Conservation (phyloP, 2,797 vertebrate genomes). For the Thunnus albacares region DNA sequence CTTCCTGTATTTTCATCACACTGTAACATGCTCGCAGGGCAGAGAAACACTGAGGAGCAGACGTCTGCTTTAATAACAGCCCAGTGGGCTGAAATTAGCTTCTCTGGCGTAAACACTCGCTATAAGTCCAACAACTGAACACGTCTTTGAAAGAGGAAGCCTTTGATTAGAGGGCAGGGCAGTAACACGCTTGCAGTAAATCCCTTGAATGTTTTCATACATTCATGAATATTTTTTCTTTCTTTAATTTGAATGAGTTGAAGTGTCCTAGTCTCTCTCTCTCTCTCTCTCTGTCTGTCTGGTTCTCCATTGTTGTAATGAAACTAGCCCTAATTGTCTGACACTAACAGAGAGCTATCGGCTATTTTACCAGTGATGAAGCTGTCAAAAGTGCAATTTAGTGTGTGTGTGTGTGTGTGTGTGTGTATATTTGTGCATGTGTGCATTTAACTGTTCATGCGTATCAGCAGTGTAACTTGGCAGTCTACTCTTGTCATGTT, state of each 20-base stretch:
- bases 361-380: slow-evolving; percentile 6
- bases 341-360: not conserved
- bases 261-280: not conserved
- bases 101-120: slow-evolving; percentile 9
- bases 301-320: not conserved
- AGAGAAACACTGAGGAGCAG: slow-evolving; percentile 12
- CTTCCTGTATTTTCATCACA: not conserved
- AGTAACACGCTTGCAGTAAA: slow-evolving; percentile 10
- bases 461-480: slow-evolving; percentile 11
- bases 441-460: not conserved
- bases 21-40: slow-evolving; percentile 5
- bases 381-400: slow-evolving; percentile 16
- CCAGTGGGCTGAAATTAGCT: slow-evolving; percentile 24
- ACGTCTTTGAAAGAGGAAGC: slow-evolving; percentile 7
- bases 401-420: not conserved
- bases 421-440: not conserved
- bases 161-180: slow-evolving; percentile 17
- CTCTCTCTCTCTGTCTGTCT: not conserved
- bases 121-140: not conserved
- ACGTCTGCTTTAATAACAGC: slow-evolving; percentile 22
- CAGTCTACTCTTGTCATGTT: slow-evolving; percentile 29
- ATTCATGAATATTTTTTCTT: not conserved
- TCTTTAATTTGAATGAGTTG: not conserved
- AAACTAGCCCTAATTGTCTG: not conserved
- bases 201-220: not conserved